phyloP scores from a whole-genome alignment of 2,797 vertebrate species.

The Lepilemur septentrionalis region DNA sequence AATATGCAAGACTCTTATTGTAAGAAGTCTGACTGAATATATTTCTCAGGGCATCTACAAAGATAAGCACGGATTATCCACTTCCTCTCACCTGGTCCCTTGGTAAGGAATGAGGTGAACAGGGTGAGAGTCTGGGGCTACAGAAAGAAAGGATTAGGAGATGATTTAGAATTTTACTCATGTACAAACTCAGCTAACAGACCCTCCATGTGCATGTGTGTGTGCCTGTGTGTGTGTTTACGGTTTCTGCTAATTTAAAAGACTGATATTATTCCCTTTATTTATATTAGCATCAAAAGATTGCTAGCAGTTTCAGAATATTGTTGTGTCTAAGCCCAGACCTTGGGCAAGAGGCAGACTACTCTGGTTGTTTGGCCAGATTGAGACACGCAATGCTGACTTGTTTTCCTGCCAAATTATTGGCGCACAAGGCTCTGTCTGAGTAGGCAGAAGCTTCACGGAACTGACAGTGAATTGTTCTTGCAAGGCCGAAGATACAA shows the following conservation, averaged over 20 bases:
- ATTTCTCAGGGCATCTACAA: not conserved
- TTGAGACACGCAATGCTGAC: conserved; percentile 34
- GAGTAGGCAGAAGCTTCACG: conserved; percentile 36
- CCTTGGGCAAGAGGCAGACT: not conserved
- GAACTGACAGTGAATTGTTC: conserved; percentile 65
- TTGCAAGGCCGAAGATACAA: conserved; percentile 54
- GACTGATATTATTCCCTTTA: not conserved
- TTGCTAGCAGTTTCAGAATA: not conserved
- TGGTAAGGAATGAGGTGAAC: not conserved
- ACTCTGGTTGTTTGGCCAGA: not conserved
- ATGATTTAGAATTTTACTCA: not conserved
- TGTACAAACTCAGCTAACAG: not conserved
- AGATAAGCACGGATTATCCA: not conserved
- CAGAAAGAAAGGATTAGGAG: not conserved
- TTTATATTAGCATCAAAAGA: not conserved
- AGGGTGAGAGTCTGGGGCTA: not conserved
- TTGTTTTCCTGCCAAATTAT: conserved; percentile 59
- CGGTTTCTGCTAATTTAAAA: not conserved
- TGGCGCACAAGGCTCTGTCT: conserved; percentile 33
- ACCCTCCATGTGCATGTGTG: not conserved
- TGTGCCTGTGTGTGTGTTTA: not conserved
- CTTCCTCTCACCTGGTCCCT: not conserved
- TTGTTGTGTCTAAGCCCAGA: not conserved
- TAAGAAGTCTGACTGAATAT: not conserved
- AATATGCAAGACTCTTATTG: not conserved